Conservation (phyloP, 1,140 invertebrate species). For the Brachionus asplanchnoidis region DNA sequence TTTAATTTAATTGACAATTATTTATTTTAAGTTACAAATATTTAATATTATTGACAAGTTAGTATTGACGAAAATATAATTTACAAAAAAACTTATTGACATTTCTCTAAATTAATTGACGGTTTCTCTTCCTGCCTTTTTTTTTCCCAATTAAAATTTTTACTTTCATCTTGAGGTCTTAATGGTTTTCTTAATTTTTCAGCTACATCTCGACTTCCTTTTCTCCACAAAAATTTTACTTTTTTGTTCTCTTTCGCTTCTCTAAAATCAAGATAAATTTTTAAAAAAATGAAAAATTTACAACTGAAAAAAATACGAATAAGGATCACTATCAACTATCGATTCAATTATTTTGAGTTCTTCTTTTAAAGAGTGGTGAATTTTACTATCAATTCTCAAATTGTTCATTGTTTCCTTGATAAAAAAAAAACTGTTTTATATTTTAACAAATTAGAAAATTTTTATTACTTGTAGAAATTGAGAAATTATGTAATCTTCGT, state of each 20-base stretch:
- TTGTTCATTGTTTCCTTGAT: constrained; percentile 65
- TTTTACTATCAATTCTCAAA: constrained; percentile 62
- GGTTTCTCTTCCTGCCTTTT: too few species aligned
- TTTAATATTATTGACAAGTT: too few species aligned
- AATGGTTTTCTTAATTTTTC: constrained; percentile 40
- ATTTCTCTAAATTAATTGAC: too few species aligned
- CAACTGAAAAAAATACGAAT: neutral
- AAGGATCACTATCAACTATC: constrained; percentile 47
- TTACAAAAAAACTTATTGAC: too few species aligned
- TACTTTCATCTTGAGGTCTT: constrained; percentile 41
- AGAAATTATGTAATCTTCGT: constrained; percentile 65
- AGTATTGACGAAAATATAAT: too few species aligned
- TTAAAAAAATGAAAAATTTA: neutral
- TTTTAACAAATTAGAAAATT: constrained; percentile 38
- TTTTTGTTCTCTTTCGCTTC: constrained; percentile 31
- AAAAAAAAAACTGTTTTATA: constrained; percentile 45
- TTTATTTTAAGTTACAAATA: too few species aligned
- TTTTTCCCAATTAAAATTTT: constrained; percentile 48
- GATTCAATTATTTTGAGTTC: constrained; percentile 49
- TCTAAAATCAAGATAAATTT: neutral
- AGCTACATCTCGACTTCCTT: constrained; percentile 43
- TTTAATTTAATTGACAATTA: too few species aligned
- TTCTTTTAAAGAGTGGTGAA: constrained; percentile 50
- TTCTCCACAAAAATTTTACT: constrained; percentile 41
- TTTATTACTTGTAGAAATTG: constrained; percentile 35